Conservation (phyloP, 2,888 invertebrate genomes). For the Molanna angustata region DNA sequence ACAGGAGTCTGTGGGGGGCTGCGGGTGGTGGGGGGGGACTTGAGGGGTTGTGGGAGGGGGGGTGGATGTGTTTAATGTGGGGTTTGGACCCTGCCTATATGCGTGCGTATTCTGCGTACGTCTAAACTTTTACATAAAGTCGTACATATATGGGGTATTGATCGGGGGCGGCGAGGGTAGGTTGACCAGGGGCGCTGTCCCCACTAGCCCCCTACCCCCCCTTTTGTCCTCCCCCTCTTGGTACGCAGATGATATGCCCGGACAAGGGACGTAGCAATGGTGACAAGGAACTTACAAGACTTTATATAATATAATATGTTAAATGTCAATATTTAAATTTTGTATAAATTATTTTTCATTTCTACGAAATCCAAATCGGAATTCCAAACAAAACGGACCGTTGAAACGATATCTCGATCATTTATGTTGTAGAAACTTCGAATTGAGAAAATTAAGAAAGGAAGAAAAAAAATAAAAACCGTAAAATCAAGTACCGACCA, state of each 20-base stretch:
- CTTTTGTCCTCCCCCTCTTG: not conserved
- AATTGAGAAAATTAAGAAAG: too few species aligned
- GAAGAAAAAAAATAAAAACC: too few species aligned
- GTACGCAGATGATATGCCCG: constrained; percentile 32
- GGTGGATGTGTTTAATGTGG: constrained; percentile 19
- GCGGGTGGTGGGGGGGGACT: not conserved
- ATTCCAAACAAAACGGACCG: too few species aligned
- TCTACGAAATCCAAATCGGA: too few species aligned
- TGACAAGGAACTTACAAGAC: not conserved
- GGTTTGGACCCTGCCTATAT: constrained; percentile 18
- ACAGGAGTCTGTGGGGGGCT: too few species aligned
- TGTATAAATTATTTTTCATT: too few species aligned
- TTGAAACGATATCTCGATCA: too few species aligned
- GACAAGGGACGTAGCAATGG: constrained; percentile 1
- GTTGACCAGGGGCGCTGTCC: constrained; percentile 17
- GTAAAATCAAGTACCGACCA: too few species aligned
- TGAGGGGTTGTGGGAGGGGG: not conserved
- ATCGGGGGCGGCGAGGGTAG: constrained; percentile 27
- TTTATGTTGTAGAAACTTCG: too few species aligned
- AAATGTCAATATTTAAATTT: too few species aligned
- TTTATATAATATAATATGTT: too few species aligned
- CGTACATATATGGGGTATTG: constrained; percentile 33
- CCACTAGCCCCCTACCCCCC: constrained; percentile 4
- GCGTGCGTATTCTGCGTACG: constrained; percentile 31
- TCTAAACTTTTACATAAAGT: constrained; percentile 34